Conservation (phyloP, 2,888 invertebrate species). For the Euzophera pinguis region DNA sequence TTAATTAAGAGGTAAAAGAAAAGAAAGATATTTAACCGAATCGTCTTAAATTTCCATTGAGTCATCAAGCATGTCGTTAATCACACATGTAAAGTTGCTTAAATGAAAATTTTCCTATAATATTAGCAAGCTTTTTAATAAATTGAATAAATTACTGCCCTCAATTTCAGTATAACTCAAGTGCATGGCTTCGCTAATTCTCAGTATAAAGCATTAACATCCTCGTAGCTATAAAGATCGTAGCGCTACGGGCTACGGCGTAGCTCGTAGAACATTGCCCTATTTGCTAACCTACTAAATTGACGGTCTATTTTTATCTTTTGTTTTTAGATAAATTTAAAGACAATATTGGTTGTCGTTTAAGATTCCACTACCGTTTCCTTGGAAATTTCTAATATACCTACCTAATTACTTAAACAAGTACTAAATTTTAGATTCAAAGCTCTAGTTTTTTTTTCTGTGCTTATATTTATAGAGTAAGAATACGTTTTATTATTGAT, state of each 20-base stretch:
- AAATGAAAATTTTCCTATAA: background rate
- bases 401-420: too few species aligned
- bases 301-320: constrained; percentile 34
- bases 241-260: constrained; percentile 46
- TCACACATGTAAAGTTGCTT: background rate
- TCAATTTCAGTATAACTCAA: constrained; percentile 12
- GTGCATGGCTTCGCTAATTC: constrained; percentile 27
- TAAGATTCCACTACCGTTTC: too few species aligned
- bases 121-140: background rate
- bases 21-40: too few species aligned
- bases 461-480: too few species aligned
- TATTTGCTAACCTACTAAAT: constrained; percentile 69
- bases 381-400: too few species aligned
- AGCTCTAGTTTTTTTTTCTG: too few species aligned
- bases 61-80: too few species aligned
- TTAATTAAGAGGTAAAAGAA: too few species aligned
- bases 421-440: too few species aligned
- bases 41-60: too few species aligned
- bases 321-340: constrained; percentile 17
- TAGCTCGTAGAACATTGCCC: constrained; percentile 52
- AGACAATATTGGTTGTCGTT: too few species aligned
- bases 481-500: too few species aligned
- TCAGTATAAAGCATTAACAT: constrained; percentile 50
- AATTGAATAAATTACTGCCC: constrained; percentile 12
- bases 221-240: constrained; percentile 62